A percentile compares a stretch with the other conserved stretches of the same genome.
Conservation (phyloP, 2,113 vertebrate genomes). For the Bungarus multicinctus region DNA sequence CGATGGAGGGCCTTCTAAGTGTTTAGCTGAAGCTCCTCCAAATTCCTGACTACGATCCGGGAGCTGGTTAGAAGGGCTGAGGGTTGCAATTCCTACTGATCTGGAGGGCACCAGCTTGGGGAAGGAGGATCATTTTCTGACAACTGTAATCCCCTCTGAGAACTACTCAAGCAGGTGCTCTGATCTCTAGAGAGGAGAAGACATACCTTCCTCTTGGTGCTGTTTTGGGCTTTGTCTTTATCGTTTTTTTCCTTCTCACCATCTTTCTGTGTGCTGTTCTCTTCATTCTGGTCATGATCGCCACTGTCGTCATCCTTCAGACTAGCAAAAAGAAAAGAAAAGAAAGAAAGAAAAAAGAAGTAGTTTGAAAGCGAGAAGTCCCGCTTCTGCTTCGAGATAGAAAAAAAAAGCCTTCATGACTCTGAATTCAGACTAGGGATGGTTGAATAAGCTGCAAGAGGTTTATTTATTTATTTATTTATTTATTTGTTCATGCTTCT, state of each 20-base stretch:
- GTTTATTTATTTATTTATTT: too few species aligned
- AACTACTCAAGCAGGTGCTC: neutral
- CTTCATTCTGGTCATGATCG: slow-evolving; percentile 83
- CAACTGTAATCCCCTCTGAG: neutral
- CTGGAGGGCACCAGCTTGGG: neutral
- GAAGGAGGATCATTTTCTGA: neutral
- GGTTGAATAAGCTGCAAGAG: neutral
- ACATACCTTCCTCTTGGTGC: slow-evolving; percentile 75
- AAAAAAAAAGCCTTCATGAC: neutral
- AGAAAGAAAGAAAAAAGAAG: neutral
- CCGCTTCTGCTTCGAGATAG: neutral
- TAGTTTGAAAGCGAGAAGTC: neutral
- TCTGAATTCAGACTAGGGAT: neutral
- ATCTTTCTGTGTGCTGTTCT: slow-evolving; percentile 86
- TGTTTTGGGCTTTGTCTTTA: slow-evolving; percentile 73
- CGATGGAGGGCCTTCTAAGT: neutral
- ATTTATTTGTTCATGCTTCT: too few species aligned
- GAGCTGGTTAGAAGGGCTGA: neutral
- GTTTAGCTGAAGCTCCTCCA: neutral
- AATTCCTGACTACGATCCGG: neutral
- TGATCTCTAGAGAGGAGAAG: fast-evolving
- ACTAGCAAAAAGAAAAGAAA: slow-evolving; percentile 44
- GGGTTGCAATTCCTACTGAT: neutral
- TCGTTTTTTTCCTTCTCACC: slow-evolving; percentile 84
- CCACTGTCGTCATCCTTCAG: slow-evolving; percentile 84